A percentile compares a stretch with the other conserved stretches of the same genome.
phyloP scores from a whole-genome alignment of 2,797 vertebrate genomes.

The Triplophysa yarkandensis region DNA sequence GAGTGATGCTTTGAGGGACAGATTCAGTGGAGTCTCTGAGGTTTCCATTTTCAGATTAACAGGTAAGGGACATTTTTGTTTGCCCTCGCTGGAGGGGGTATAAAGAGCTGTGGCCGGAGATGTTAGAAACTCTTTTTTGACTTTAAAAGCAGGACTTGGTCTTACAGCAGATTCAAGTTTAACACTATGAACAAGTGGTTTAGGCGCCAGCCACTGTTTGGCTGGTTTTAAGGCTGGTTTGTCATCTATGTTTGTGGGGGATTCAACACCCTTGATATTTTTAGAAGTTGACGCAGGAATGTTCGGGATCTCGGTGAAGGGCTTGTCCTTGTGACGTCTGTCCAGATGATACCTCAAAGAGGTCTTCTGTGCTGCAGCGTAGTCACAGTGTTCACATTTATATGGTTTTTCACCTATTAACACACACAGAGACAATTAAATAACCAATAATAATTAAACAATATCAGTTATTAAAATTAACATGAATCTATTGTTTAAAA shows the following conservation, averaged over 20 bases:
- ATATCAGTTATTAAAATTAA: no score
- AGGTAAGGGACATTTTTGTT: conserved; percentile 43
- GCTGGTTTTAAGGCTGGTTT: conserved; percentile 66
- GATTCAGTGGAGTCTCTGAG: conserved; percentile 81
- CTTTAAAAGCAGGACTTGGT: conserved; percentile 47
- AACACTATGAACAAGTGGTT: conserved; percentile 55
- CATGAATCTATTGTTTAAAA: no score
- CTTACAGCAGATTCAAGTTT: conserved; percentile 56
- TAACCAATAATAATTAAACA: no score
- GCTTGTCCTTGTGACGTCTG: conserved; percentile 90
- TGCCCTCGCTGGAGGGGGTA: conserved; percentile 53
- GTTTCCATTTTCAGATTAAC: conserved; percentile 70
- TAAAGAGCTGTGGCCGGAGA: conserved; percentile 49
- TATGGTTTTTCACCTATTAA: conserved; percentile 94
- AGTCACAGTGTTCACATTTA: conserved; percentile 95
- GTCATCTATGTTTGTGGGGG: conserved; percentile 70
- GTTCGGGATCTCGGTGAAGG: conserved; percentile 72
- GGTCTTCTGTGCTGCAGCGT: conserved; percentile 96
- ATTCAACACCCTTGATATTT: conserved; percentile 58
- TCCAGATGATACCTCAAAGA: conserved; percentile 94
- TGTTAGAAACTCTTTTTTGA: conserved; percentile 64
- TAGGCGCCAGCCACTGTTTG: conserved; percentile 72
- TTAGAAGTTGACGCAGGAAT: conserved; percentile 70
- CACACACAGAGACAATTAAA: background rate
- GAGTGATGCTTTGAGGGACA: conserved; percentile 77